phyloP scores from a whole-genome alignment of 2,888 invertebrate genomes.

The Disparrhopalites patrizii region DNA sequence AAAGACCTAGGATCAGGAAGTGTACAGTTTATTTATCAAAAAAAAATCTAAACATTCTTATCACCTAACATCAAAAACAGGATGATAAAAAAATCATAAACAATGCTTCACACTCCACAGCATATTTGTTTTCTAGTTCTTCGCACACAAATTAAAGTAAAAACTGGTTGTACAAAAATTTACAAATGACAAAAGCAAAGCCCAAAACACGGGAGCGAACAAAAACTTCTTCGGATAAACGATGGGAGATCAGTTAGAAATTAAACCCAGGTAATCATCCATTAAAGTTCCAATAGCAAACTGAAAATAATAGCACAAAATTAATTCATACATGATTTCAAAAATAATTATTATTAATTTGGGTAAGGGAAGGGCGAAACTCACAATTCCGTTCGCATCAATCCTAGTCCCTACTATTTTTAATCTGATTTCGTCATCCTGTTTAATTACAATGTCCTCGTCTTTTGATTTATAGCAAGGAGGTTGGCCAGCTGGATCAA shows the following conservation, averaged over 20 bases:
- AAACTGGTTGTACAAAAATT: too few relatives aligned
- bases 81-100: too few relatives aligned
- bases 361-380: constrained; percentile 53
- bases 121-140: too few relatives aligned
- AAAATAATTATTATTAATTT: neutral
- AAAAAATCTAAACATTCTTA: too few relatives aligned
- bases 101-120: too few relatives aligned
- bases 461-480: constrained; percentile 98
- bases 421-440: constrained; percentile 93
- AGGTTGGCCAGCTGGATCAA: constrained; percentile 95
- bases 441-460: constrained; percentile 94
- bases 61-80: too few relatives aligned
- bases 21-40: too few relatives aligned
- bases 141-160: too few relatives aligned
- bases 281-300: constrained; percentile 98
- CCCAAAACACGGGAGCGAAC: too few relatives aligned
- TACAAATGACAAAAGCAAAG: too few relatives aligned
- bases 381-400: constrained; percentile 97
- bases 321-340: neutral
- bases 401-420: constrained; percentile 99
- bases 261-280: constrained; percentile 90
- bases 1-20: too few relatives aligned
- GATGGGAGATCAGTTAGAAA: constrained; percentile 34
- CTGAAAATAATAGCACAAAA: constrained; percentile 59
- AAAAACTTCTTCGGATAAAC: too few relatives aligned